Conservation (phyloP, 2,888 invertebrate genomes). For the Mesochorus sp. region DNA sequence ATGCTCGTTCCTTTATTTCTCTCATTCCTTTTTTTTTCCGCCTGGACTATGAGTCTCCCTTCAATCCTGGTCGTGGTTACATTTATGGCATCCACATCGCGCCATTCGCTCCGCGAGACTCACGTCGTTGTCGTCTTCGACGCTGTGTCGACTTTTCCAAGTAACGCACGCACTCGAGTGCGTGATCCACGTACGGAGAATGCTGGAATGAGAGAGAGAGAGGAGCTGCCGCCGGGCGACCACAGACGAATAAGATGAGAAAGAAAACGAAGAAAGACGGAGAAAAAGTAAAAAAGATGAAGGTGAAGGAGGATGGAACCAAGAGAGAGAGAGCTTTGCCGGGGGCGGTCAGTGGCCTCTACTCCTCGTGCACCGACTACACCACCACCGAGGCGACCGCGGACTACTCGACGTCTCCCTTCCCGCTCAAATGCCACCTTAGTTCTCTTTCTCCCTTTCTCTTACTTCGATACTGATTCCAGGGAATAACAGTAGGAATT, state of each 20-base stretch:
- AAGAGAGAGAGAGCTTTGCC: slow-evolving; percentile 77
- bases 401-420: slow-evolving; percentile 34
- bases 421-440: slow-evolving; percentile 26
- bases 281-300: slow-evolving; percentile 29
- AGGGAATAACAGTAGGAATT: slow-evolving; percentile 73
- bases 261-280: slow-evolving; percentile 61
- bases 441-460: slow-evolving; percentile 1
- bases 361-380: slow-evolving; percentile 70
- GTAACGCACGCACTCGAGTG: slow-evolving; percentile 57
- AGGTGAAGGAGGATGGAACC: slow-evolving; percentile 61
- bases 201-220: slow-evolving; percentile 20
- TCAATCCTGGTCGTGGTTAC: slow-evolving; percentile 35
- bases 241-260: not conserved
- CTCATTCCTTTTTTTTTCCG: too few relatives aligned
- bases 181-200: slow-evolving; percentile 56
- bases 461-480: slow-evolving; percentile 37
- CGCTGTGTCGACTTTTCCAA: slow-evolving; percentile 48
- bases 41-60: not conserved
- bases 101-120: not conserved
- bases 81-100: slow-evolving; percentile 53
- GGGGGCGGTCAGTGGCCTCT: slow-evolving; percentile 81
- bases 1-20: too few relatives aligned
- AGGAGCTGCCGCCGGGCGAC: not conserved
- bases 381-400: slow-evolving; percentile 69
- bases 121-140: slow-evolving; percentile 23